Base-by-base conservation (phyloP, 2,113 vertebrate genomes). In the Otolemur garnettii region DNA sequence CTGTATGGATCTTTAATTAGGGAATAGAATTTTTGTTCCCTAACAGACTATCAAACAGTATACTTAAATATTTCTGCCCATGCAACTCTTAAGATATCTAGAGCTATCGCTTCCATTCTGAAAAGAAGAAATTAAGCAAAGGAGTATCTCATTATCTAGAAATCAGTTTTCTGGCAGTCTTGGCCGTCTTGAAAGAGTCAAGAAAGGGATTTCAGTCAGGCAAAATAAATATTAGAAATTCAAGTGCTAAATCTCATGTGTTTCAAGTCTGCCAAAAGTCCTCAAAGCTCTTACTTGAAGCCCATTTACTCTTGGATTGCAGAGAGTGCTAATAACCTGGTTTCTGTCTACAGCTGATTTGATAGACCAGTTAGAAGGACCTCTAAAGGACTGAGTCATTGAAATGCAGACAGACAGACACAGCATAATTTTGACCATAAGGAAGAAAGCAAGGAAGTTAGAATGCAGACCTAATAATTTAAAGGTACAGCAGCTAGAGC, bases 181-280 rank as follows among this genome's bases (percentile, higher is more conserved):
- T 87, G 50, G 8, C 38, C 59, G 18, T 55, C 80, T 68, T 91
- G 18, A 91, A 80, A 15, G 68, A 93, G 53, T 83, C 42, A 90
- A 74, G 78, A 93, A 96, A 86, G 62, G 68, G 68, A 88, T 93
- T 77, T 93, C 30, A 17, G 59, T 50, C 53, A 42, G 45, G 53
- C 26, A 94, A 30, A 77, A 74, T 93, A 86, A 90, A 57, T 50
- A 21, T 90, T 83, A 50, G 38, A 69, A 92, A 94, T 78, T 38
- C 83, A 80, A 85, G 45, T 88, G 66, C 78, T 91, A 84, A 64
- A 62, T 93, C 53, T 95, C 60, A 64, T 50, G 26, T 84, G 35
- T 95, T 95, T 89, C n/a, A 60, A 60, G 75, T 83, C 91, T 92
- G 94, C 75, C 85, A 90, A 81, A 94, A 97, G 85, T 84, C 57